Evolutionary conservation across 2,113 vertebrate species (phyloP).

Genomic region (Poicephalus gulielmi): DNA sequence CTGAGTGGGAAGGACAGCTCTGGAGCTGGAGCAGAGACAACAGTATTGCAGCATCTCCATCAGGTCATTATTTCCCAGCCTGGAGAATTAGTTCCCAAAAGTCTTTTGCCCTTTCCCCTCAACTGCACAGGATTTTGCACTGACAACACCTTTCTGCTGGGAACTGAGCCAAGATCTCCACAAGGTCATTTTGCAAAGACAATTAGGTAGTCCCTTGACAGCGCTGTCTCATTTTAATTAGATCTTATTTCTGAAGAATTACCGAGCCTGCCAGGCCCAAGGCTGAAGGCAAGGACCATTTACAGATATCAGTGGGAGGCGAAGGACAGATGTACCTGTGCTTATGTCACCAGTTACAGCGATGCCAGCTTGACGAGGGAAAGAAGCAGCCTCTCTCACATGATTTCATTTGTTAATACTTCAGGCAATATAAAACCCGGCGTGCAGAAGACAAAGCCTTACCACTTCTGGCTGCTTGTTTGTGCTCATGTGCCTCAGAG

Average conservation of each 20-base stretch:
- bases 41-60: background rate
- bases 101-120: background rate
- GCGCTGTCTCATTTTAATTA: conserved; percentile 58
- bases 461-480: background rate
- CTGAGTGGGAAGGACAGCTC: background rate
- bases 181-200: conserved; percentile 61
- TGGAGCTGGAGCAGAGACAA: background rate
- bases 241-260: conserved; percentile 53
- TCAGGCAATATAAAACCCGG: background rate
- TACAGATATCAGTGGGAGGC: background rate
- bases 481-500: rapidly evolving
- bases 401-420: background rate
- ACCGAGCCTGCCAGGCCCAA: background rate
- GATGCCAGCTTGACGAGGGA: rapidly evolving
- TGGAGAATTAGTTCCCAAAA: conserved; percentile 33
- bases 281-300: conserved; percentile 13
- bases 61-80: background rate
- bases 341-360: background rate
- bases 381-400: background rate
- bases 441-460: background rate
- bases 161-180: background rate
- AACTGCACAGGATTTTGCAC: background rate
- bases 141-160: conserved; percentile 62
- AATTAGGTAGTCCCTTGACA: conserved; percentile 51
- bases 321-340: conserved; percentile 12